Evolutionary conservation across 2,113 vertebrate species (phyloP), one percentile per base, ranked within the genome.

Genomic region (Ctenodactylus gundi): DNA sequence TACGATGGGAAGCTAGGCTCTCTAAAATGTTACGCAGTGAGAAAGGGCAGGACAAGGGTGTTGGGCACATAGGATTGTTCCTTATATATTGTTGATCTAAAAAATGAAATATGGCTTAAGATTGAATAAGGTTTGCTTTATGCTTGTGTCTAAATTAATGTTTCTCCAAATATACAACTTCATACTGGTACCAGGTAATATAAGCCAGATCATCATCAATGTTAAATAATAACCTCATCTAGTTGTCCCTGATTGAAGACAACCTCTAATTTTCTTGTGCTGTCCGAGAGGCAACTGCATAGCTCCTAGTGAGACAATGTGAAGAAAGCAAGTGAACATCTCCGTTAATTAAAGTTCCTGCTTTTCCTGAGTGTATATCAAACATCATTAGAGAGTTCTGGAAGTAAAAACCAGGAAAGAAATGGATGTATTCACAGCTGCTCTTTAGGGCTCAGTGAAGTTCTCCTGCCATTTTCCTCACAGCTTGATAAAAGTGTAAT

Each of bases 401-500:
- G 7, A 93, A 62, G 12, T 92, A 81, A 97, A 95, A 85, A 2
- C 0, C 65, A 68, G 62, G 2, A 67, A 68, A 51, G 14, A 7
- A 96, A n/a, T 85, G 29, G 23, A n/a, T 93, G 10, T 88, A 39
- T 44, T 70, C 25, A 90, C 41, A 21, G 62, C 46, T 95, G 36
- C 57, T 17, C 51, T 97, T 94, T 53, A 73, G 76, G 44, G n/a
- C 60, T 93, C 87, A 96, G 39, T 94, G 78, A 91, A 27, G 88
- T 80, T 94, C 96, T 65, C 23, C 90, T 93, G 60, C 60, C 20
- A 88, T 97, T 97, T 98, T 96, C 46, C 67, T 95, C 65, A 92
- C 76, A 83, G 68, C 68, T 96, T 95, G 80, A 92, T 88, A 96
- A 64, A 57, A 95, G 46, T 85, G 53, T 23, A 80, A 7, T 73